phyloP scores from a whole-genome alignment of 2,888 invertebrate species.

The Parnassius apollo region DNA sequence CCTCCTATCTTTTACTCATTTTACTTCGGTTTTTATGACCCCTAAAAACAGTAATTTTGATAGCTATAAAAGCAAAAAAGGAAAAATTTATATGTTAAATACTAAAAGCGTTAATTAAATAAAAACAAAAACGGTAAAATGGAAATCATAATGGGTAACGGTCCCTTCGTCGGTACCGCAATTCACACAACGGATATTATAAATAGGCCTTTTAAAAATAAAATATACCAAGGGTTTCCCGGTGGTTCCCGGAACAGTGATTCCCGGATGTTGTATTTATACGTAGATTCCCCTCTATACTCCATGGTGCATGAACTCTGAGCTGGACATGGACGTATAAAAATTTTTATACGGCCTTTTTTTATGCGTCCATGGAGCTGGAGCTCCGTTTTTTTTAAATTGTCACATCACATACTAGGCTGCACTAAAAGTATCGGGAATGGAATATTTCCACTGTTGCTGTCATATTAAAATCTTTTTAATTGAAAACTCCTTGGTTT shows the following conservation, averaged over 20 bases:
- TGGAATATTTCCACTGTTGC: no score
- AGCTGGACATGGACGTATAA: background rate
- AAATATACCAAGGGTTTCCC: conserved; percentile 18
- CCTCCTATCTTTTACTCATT: no score
- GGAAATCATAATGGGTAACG: background rate
- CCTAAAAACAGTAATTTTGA: background rate
- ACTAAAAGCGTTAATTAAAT: conserved; percentile 7
- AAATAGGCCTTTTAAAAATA: conserved; percentile 17
- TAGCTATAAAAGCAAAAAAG: background rate
- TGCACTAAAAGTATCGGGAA: no score
- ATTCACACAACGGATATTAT: conserved; percentile 20
- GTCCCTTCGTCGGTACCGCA: background rate
- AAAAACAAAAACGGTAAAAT: conserved; percentile 13
- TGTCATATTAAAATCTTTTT: no score
- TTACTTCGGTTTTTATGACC: no score
- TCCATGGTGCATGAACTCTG: background rate
- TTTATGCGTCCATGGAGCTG: no score
- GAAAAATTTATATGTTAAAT: background rate
- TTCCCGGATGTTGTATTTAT: conserved; percentile 6
- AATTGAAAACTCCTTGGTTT: no score
- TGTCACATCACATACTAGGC: no score
- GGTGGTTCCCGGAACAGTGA: no score
- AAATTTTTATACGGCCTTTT: no score
- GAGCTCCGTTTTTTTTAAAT: no score
- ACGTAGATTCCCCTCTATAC: background rate